Evolutionary conservation across 2,888 invertebrate genomes (phyloP).

Genomic region (Perizoma flavofasciatum): DNA sequence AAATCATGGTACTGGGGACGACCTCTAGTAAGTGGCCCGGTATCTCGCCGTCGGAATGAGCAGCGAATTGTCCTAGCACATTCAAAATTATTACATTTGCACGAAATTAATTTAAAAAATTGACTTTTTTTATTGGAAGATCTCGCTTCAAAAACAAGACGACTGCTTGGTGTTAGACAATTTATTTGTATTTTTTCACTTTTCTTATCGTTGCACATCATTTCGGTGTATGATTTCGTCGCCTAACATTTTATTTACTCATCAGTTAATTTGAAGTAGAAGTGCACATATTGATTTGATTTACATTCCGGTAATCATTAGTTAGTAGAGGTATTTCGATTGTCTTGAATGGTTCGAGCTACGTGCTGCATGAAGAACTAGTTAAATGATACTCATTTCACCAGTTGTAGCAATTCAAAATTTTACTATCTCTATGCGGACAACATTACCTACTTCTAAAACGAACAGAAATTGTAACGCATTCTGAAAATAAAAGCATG

Average conservation of each 20-base stretch:
- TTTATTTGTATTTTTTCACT: constrained; percentile 66
- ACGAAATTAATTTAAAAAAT: constrained; percentile 66
- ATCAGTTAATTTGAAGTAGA: constrained; percentile 61
- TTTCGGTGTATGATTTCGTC: constrained; percentile 70
- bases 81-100: constrained; percentile 78
- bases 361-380: constrained; percentile 70
- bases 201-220: constrained; percentile 76
- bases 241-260: constrained; percentile 56
- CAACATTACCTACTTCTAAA: constrained; percentile 38
- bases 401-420: constrained; percentile 40
- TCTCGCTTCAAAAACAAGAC: constrained; percentile 74
- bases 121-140: constrained; percentile 64
- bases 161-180: constrained; percentile 77
- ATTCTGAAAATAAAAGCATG: constrained; percentile 55
- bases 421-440: constrained; percentile 45
- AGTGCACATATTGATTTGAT: constrained; percentile 57
- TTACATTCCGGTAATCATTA: constrained; percentile 66
- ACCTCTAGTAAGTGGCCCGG: constrained; percentile 95
- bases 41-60: constrained; percentile 70
- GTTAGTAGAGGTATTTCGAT: constrained; percentile 70
- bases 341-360: constrained; percentile 68
- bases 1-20: constrained; percentile 99
- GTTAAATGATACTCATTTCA: constrained; percentile 48
- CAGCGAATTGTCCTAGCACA: constrained; percentile 80
- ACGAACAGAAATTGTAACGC: constrained; percentile 30